Evolutionary conservation across 1,140 invertebrate species (phyloP).

Genomic region (Heliconius eleuchia): DNA sequence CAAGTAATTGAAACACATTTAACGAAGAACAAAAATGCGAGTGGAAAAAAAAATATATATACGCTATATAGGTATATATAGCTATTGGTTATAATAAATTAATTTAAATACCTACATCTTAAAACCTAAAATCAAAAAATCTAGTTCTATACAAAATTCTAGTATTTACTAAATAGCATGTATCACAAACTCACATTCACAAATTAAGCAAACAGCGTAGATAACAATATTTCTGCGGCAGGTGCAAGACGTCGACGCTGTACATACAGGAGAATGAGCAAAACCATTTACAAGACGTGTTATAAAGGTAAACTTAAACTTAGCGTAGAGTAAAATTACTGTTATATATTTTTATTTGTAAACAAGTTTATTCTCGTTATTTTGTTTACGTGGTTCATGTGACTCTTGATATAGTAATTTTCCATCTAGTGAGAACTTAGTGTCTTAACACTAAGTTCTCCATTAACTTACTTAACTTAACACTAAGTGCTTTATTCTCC

Average conservation of each 20-base stretch:
- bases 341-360: background rate
- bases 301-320: background rate
- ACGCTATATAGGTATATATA: too few species aligned
- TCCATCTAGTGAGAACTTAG: background rate
- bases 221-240: slow-evolving; percentile 40
- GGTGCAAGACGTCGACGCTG: slow-evolving; percentile 26
- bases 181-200: background rate
- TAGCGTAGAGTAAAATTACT: background rate
- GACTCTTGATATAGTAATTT: too few species aligned
- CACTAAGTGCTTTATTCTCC: too few species aligned
- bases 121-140: too few species aligned
- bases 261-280: background rate
- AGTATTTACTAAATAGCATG: background rate
- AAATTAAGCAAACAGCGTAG: slow-evolving; percentile 32
- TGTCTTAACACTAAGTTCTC: background rate
- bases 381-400: too few species aligned
- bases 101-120: too few species aligned
- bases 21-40: too few species aligned
- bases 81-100: too few species aligned
- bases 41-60: too few species aligned
- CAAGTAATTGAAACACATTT: too few species aligned
- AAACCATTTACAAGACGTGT: slow-evolving; percentile 9
- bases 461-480: too few species aligned
- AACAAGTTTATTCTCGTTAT: background rate
- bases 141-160: background rate